Evolutionary conservation across 2,797 vertebrate genomes (phyloP), one percentile per base, ranked within the genome.

Genomic region (Poecilia picta): DNA sequence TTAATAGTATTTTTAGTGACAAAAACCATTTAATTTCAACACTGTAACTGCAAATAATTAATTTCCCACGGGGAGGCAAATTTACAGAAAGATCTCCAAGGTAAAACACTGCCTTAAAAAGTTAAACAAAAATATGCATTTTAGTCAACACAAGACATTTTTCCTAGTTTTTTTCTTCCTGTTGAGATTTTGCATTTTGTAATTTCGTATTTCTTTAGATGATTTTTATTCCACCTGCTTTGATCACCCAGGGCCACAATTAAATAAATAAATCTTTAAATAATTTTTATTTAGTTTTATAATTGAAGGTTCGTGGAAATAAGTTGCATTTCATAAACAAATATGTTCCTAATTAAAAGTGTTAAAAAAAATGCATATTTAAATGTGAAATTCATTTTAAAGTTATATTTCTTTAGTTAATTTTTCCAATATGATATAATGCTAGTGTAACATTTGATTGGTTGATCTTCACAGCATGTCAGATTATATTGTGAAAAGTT

Each of bases 251-350:
- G 25, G 7, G 41, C 41, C 68, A 46, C 68, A 71, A 43, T 71
- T 71, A 46, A 62, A 45, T 43, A 43, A 45, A n/a, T 45, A n/a
- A 70, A 70, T 45, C 39, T 70, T 45, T 70, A 70, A 43, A 70
- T 45, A 41, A 68, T 68, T 41, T 41, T 68, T 39, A 39, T 68
- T 39, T 15, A 7, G 11, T 25, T 45, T n/a, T 16, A 46, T 10
- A 45, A 46, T 28, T 15, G 4, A 45, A 46, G 23, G 7, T n/a
- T 5, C 0, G 0, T 28, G 16, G 1, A 23, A 25, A 36, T 39
- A 41, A 39, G 36, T 51, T 39, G 36, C 36, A 41, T 68, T 66
- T 20, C 16, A 66, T 68, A 23, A 71, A 7, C 28, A n/a, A 71
- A 71, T 45, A 28, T 28, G 6, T 6, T 71, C 36, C 36, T 43